These are phyloP conservation scores for Sipha maydis DNA, from an alignment of 2,888 invertebrate genomes.

Conservation along the genomic window DNA sequence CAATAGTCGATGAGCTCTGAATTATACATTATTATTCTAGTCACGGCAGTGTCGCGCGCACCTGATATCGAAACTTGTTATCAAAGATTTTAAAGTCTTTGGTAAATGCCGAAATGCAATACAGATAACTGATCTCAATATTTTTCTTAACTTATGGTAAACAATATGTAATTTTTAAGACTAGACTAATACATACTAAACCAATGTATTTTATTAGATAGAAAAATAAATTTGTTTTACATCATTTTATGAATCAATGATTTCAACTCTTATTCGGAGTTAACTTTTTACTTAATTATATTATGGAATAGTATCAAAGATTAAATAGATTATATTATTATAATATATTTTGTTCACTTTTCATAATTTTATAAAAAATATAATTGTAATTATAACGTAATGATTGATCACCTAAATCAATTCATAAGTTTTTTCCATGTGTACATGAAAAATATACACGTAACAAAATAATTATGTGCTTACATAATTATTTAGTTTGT, in stretches of 20 bases:
- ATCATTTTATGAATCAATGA: too few relatives aligned
- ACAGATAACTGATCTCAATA: neutral
- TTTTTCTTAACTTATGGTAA: conserved; percentile 6
- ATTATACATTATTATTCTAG: conserved; percentile 45
- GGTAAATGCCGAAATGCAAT: conserved; percentile 8
- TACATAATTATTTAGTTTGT: too few relatives aligned
- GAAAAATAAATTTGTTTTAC: too few relatives aligned
- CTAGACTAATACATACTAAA: neutral
- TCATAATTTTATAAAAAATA: too few relatives aligned
- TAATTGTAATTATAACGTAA: neutral
- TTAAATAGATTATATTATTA: too few relatives aligned
- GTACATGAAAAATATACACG: too few relatives aligned
- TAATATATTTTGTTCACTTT: too few relatives aligned
- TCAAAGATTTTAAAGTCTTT: conserved; percentile 25
- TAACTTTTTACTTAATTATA: too few relatives aligned
- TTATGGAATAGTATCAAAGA: too few relatives aligned
- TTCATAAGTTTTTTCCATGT: neutral
- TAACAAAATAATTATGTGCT: neutral
- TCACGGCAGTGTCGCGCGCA: conserved; percentile 36
- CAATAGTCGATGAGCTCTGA: conserved; percentile 34
- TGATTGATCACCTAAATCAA: neutral
- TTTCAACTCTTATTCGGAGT: too few relatives aligned
- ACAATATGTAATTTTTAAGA: neutral
- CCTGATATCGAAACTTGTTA: conserved; percentile 29
- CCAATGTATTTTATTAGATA: too few relatives aligned